phyloP scores from a whole-genome alignment of 2,797 vertebrate species.

The Lophura swinhoii region DNA sequence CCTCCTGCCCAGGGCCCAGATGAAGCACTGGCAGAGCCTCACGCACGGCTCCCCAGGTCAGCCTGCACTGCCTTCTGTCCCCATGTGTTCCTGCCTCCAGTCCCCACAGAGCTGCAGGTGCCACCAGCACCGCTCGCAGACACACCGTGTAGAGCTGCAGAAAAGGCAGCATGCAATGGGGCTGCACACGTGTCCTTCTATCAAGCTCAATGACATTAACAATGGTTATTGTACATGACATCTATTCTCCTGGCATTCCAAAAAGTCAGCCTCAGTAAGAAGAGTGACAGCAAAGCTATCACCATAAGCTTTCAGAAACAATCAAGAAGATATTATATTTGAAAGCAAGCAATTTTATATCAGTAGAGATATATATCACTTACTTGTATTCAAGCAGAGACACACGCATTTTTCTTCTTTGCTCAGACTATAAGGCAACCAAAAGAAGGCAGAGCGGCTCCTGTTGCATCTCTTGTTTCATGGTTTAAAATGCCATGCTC shows the following conservation, averaged over 20 bases:
- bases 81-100: too few relatives aligned
- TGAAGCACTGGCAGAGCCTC: neutral
- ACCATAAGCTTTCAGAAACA: neutral
- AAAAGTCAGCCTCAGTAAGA: neutral
- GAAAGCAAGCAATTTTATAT: neutral
- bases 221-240: rapidly evolving
- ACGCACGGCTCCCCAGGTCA: neutral
- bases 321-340: neutral
- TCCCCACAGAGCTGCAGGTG: neutral
- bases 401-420: neutral
- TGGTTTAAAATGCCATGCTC: constrained; percentile 23
- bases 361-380: neutral
- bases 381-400: constrained; percentile 6
- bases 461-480: constrained; percentile 49
- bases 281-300: neutral
- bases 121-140: neutral
- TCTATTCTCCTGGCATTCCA: neutral
- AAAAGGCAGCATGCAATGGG: rapidly evolving
- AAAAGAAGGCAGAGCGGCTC: constrained; percentile 38
- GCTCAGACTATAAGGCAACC: neutral
- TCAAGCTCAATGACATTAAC: neutral
- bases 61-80: neutral
- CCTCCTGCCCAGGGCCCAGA: rapidly evolving
- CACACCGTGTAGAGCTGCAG: neutral
- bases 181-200: rapidly evolving